Evolutionary conservation across 1,140 invertebrate genomes (phyloP).

Genomic region (Brachionus plicatilis): DNA sequence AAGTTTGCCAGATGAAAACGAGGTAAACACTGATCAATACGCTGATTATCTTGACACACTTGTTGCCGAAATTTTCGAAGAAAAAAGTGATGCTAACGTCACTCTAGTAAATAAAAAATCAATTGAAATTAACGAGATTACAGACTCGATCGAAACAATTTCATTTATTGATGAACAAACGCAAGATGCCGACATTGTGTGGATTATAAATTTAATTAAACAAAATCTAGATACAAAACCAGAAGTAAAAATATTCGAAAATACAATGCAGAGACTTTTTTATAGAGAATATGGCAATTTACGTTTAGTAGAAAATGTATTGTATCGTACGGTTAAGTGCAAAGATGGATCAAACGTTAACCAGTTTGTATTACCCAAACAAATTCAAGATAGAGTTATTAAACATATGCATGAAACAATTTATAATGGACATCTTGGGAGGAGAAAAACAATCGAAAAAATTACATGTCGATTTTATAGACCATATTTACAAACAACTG

Average conservation of each 20-base stretch:
- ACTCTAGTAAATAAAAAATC: neutral
- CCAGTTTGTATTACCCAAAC: neutral
- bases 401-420: slow-evolving; percentile 30
- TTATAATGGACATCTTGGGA: slow-evolving; percentile 34
- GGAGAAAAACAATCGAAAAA: neutral
- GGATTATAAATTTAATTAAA: slow-evolving; percentile 19
- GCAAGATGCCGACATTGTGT: slow-evolving; percentile 1
- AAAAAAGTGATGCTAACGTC: neutral
- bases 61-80: neutral
- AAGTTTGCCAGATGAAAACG: neutral
- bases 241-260: slow-evolving; percentile 10
- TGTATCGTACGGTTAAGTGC: neutral
- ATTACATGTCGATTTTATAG: slow-evolving; percentile 2
- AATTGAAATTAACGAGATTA: neutral
- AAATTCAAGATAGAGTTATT: neutral
- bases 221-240: neutral
- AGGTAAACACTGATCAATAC: slow-evolving; percentile 6
- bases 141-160: neutral
- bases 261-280: slow-evolving; percentile 1
- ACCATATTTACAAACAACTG: neutral
- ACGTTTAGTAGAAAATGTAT: neutral
- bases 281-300: slow-evolving; percentile 24
- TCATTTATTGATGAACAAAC: neutral
- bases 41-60: slow-evolving; percentile 39
- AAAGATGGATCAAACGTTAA: neutral